Evolutionary conservation across 2,888 invertebrate species (phyloP).

Genomic region (Scotopteryx bipunctaria): DNA sequence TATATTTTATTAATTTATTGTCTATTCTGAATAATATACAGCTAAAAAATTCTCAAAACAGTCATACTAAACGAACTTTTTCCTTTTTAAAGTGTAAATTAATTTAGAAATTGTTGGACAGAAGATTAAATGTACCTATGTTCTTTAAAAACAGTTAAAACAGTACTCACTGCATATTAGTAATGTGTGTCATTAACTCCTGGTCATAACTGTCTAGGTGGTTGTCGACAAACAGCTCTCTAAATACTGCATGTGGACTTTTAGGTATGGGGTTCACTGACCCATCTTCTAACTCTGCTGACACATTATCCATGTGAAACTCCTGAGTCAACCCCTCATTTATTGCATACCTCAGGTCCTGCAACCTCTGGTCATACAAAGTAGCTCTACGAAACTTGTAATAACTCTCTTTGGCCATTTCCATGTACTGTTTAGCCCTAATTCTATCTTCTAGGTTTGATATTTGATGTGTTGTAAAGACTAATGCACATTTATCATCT

Average conservation of each 20-base stretch:
- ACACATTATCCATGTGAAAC: slow-evolving; percentile 52
- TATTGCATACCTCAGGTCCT: slow-evolving; percentile 75
- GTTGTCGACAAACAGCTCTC: slow-evolving; percentile 70
- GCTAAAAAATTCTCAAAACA: no score
- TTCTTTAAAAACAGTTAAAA: background rate
- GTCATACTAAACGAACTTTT: no score
- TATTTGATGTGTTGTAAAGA: slow-evolving; percentile 66
- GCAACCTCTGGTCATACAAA: slow-evolving; percentile 72
- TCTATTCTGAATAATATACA: no score
- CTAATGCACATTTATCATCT: slow-evolving; percentile 74
- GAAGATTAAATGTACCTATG: no score
- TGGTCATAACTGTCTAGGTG: slow-evolving; percentile 72
- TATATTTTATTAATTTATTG: no score
- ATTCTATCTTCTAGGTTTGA: slow-evolving; percentile 60
- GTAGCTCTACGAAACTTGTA: slow-evolving; percentile 77
- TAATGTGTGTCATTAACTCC: slow-evolving; percentile 67
- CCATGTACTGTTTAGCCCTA: slow-evolving; percentile 64
- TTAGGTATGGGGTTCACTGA: slow-evolving; percentile 47
- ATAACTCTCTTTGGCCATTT: slow-evolving; percentile 75
- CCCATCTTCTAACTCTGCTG: slow-evolving; percentile 36
- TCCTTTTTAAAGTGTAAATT: no score
- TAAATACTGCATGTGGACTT: slow-evolving; percentile 75
- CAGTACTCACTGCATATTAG: slow-evolving; percentile 72
- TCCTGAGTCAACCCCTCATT: slow-evolving; percentile 76
- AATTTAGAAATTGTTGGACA: no score